Percentiles rank a stretch among this genome's conserved stretches.
phyloP scores from a whole-genome alignment of 2,888 invertebrate species.

The Stegana nigrithorax region DNA sequence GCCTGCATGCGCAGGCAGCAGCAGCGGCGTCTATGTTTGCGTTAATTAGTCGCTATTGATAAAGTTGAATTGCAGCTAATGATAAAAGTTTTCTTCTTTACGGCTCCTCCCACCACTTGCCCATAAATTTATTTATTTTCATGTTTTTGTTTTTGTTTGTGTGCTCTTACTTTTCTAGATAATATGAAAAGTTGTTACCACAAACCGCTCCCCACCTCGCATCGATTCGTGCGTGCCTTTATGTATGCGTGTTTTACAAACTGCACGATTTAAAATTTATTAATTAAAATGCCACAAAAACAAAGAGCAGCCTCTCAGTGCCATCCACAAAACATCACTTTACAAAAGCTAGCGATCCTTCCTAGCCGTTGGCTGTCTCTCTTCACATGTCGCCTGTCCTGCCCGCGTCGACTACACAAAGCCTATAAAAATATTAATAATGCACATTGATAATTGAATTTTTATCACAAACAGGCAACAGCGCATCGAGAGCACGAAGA shows the following conservation, averaged over 20 bases:
- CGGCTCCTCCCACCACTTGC: no score
- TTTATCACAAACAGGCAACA: conserved; percentile 7
- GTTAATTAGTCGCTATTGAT: conserved; percentile 57
- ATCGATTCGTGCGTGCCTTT: no score
- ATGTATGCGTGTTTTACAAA: background rate
- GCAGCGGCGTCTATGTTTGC: conserved; percentile 27
- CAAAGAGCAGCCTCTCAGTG: conserved; percentile 24
- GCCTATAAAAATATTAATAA: no score
- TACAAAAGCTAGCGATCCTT: no score
- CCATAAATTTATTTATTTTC: no score
- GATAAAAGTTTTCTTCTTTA: conserved; percentile 23
- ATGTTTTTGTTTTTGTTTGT: conserved; percentile 7
- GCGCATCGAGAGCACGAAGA: background rate
- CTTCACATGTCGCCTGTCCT: no score
- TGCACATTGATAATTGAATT: conserved; percentile 40
- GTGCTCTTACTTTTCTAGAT: no score
- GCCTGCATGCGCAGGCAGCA: conserved; percentile 8
- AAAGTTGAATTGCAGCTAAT: conserved; percentile 46
- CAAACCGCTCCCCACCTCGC: no score
- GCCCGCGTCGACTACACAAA: no score
- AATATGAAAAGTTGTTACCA: no score
- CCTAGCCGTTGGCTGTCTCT: no score
- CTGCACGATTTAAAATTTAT: conserved; percentile 35
- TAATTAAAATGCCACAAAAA: conserved; percentile 55
- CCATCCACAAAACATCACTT: no score